Percentiles rank a stretch among this genome's conserved stretches.
phyloP scores from a whole-genome alignment of 2,888 invertebrate genomes.

The Drosophila greeni region DNA sequence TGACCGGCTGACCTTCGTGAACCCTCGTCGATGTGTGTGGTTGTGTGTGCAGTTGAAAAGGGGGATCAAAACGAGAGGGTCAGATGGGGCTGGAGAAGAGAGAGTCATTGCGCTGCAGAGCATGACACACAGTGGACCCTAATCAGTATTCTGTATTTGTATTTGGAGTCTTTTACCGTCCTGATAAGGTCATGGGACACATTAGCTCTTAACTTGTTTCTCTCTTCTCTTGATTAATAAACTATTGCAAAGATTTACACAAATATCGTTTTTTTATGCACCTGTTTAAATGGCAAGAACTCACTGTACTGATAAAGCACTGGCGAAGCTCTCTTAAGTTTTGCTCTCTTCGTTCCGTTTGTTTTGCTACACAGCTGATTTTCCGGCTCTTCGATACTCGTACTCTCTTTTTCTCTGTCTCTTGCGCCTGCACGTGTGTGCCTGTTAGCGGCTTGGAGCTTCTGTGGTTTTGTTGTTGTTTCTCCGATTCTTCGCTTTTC shows the following conservation, averaged over 20 bases:
- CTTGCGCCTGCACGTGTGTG: constrained; percentile 37
- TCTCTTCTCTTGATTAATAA: background rate
- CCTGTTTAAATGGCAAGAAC: constrained; percentile 22
- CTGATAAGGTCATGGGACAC: background rate
- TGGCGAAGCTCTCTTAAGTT: constrained; percentile 34
- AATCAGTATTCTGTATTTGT: background rate
- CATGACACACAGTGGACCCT: constrained; percentile 21
- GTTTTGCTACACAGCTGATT: constrained; percentile 39
- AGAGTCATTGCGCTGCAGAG: constrained; percentile 14
- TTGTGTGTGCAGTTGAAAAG: constrained; percentile 1
- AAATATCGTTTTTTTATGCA: background rate
- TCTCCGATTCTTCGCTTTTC: constrained; percentile 12
- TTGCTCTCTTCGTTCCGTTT: constrained; percentile 32
- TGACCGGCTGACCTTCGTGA: constrained; percentile 78
- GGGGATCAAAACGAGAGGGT: constrained; percentile 14
- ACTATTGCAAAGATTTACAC: no score
- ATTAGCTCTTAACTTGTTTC: background rate
- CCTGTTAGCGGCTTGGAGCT: constrained; percentile 27
- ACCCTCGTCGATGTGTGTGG: constrained; percentile 55
- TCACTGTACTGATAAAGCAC: constrained; percentile 48
- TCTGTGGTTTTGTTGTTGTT: constrained; percentile 17
- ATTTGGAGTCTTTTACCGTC: no score
- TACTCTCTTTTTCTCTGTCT: constrained; percentile 29
- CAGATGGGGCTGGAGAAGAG: constrained; percentile 10
- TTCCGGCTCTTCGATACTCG: constrained; percentile 29